A percentile compares a stretch with the other conserved stretches of the same genome.
Conservation (phyloP, 2,888 invertebrate species). For the Drosophila longiperda region DNA sequence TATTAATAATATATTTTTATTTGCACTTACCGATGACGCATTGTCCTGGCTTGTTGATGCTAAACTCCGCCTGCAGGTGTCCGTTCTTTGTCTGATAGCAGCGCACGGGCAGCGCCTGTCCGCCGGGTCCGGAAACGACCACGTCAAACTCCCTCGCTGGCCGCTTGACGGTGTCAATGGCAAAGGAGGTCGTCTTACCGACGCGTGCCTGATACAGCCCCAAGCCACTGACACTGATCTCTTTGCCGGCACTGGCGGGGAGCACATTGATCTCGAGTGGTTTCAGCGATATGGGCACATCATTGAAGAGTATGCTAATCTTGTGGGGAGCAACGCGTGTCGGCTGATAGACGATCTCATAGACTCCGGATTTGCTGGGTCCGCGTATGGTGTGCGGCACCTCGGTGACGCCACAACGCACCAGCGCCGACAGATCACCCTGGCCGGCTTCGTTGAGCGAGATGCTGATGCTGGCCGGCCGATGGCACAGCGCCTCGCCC, state of each 20-base stretch:
- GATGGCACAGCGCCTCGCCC: slow-evolving; percentile 91
- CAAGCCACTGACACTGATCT: slow-evolving; percentile 90
- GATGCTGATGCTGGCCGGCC: slow-evolving; percentile 92
- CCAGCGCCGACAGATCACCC: slow-evolving; percentile 92
- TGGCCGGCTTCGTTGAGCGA: slow-evolving; percentile 93
- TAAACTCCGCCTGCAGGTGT: slow-evolving; percentile 96
- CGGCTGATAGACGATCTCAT: slow-evolving; percentile 95
- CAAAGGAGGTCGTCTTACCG: slow-evolving; percentile 93
- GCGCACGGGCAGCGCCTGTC: slow-evolving; percentile 93
- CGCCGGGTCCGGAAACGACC: slow-evolving; percentile 92
- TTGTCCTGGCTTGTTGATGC: slow-evolving; percentile 91
- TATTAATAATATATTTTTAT: not conserved
- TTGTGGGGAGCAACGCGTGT: slow-evolving; percentile 94
- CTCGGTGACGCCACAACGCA: slow-evolving; percentile 92
- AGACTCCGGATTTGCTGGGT: slow-evolving; percentile 89
- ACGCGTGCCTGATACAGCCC: slow-evolving; percentile 94
- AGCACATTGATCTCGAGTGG: slow-evolving; percentile 87
- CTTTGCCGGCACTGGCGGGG: slow-evolving; percentile 89
- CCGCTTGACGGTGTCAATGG: slow-evolving; percentile 94
- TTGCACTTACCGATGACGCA: slow-evolving; percentile 87
- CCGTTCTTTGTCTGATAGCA: slow-evolving; percentile 99
- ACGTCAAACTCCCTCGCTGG: slow-evolving; percentile 96
- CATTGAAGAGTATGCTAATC: slow-evolving; percentile 94
- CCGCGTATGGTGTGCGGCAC: slow-evolving; percentile 93
- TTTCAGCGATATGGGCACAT: slow-evolving; percentile 88